These are phyloP conservation scores for Gephyroberyx darwinii DNA, from an alignment of 2,797 vertebrate genomes.

Conservation along the genomic window DNA sequence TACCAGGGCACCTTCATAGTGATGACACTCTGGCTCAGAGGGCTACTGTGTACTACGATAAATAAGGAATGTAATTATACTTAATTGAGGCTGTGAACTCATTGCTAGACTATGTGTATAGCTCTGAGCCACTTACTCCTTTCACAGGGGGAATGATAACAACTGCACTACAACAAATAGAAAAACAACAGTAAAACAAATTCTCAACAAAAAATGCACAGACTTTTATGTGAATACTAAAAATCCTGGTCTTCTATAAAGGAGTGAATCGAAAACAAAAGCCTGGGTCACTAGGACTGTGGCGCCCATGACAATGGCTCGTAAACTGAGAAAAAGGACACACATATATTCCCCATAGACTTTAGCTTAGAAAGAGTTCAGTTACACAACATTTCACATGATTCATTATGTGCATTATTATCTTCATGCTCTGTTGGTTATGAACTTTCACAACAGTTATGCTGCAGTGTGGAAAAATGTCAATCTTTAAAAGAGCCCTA, in stretches of 20 bases:
- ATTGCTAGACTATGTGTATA: slow-evolving; percentile 1
- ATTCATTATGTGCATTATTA: neutral
- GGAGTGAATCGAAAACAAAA: neutral
- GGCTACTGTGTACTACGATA: too few relatives aligned
- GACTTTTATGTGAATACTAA: too few relatives aligned
- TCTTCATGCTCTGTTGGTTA: neutral
- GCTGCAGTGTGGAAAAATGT: neutral
- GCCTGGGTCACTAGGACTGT: neutral
- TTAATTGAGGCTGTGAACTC: slow-evolving; percentile 6
- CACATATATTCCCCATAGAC: neutral
- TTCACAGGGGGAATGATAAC: neutral
- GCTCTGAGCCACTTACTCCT: neutral
- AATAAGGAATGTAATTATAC: slow-evolving; percentile 12
- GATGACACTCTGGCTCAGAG: too few relatives aligned
- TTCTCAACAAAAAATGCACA: neutral
- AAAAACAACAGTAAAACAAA: neutral
- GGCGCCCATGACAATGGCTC: neutral
- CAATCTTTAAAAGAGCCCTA: too few relatives aligned
- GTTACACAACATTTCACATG: neutral
- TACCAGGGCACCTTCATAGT: too few relatives aligned
- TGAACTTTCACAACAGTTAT: neutral
- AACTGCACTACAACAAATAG: neutral
- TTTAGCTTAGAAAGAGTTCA: neutral
- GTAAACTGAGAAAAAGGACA: neutral
- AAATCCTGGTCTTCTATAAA: too few relatives aligned